Evolutionary conservation across 2,797 vertebrate species (phyloP), one percentile per base, ranked within the genome.

Genomic region (Kryptolebias ocellatus): DNA sequence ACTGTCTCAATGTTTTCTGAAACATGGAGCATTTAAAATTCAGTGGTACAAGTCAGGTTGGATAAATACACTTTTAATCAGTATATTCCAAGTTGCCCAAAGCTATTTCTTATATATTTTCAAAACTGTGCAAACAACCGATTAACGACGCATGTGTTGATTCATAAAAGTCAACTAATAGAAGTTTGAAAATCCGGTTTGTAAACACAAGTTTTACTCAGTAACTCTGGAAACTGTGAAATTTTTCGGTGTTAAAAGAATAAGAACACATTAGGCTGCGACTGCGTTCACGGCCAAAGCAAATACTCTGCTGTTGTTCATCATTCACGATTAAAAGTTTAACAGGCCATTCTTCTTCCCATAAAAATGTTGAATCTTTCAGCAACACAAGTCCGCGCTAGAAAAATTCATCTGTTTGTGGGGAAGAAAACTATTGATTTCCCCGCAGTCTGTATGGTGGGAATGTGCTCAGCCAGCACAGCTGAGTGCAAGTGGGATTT

Each of bases 381-480:
- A 80, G 79, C 42, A 81, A 62, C 71, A 63, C 34, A 47, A 65
- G 61, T 70, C 52, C 45, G 54, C 34, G 44, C 27, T 60, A 64
- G 70, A 87, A 89, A 85, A 86, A 86, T 68, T 85, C 62, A 86
- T 90, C 77, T 86, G 69, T 87, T 79, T 84, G 86, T 89, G 81
- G 53, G 49, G 67, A 73, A 79, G 84, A 81, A 87, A 85, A 87
- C 70, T 92, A 92, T 90, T 92, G 89, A 92, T 92, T 90, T 89
- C 78, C 64, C 70, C 79, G 84, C 78, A 80, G 83, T 80, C 83
- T 88, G 83, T 83, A 83, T 77, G 77, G 79, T 81, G 76, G 67
- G 83, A 85, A 84, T 83, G 80, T 75, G 79, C 75, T 88, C 79
- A 70, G 67, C 75, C 56, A 76, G 60, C 46, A 3, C 69, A 71